A percentile compares a stretch with the other conserved stretches of the same genome.
Conservation (phyloP, 2,797 vertebrate species). For the Enteromius viviparus region DNA sequence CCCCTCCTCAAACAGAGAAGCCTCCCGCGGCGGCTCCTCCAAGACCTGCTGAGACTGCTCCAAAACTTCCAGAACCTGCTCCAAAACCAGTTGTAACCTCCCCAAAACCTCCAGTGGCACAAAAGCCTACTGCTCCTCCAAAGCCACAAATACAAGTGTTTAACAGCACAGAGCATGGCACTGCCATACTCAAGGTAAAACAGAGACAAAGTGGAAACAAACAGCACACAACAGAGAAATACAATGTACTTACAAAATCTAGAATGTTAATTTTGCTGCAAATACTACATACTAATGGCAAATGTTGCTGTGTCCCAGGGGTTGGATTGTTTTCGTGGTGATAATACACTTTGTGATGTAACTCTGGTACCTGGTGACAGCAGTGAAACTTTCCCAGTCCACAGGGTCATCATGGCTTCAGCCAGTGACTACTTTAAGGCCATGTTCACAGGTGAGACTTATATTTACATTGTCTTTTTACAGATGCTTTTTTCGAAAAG, state of each 20-base stretch:
- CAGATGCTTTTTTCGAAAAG: too few species aligned
- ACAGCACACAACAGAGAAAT: background rate
- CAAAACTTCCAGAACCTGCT: slow-evolving; percentile 53
- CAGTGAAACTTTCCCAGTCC: slow-evolving; percentile 76
- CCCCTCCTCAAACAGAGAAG: slow-evolving; percentile 67
- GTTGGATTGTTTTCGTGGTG: slow-evolving; percentile 72
- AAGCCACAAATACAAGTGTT: slow-evolving; percentile 74
- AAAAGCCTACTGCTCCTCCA: slow-evolving; percentile 73
- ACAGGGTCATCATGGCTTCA: slow-evolving; percentile 84
- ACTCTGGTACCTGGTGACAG: slow-evolving; percentile 79
- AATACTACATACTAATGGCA: background rate
- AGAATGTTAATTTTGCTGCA: background rate
- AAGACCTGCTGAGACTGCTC: slow-evolving; percentile 47
- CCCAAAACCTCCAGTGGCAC: slow-evolving; percentile 64
- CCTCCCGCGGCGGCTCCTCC: slow-evolving; percentile 51
- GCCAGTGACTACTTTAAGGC: slow-evolving; percentile 85
- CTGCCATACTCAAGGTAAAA: slow-evolving; percentile 74
- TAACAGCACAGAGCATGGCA: slow-evolving; percentile 74
- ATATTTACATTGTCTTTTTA: too few species aligned
- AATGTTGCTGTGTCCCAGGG: slow-evolving; percentile 65
- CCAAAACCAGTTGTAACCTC: slow-evolving; percentile 53
- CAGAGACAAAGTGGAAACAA: background rate
- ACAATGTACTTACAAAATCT: background rate
- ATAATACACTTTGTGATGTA: slow-evolving; percentile 79
- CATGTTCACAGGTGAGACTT: slow-evolving; percentile 81